These are phyloP conservation scores for Gastracanthus pulcherrimus DNA, from an alignment of 2,888 invertebrate genomes.

Conservation along the genomic window DNA sequence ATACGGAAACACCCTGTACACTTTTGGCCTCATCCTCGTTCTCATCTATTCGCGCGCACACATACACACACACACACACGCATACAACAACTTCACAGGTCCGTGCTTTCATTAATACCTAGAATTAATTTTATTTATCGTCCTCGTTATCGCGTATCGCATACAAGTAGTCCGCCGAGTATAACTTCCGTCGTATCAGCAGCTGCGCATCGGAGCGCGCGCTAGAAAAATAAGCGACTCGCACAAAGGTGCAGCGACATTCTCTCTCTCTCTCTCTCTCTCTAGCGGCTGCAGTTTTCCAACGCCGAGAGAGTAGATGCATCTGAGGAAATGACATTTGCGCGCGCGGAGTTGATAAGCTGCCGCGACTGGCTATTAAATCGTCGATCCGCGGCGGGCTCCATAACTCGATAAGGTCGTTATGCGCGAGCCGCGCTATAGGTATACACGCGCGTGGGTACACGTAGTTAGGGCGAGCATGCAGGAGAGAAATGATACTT, in stretches of 20 bases:
- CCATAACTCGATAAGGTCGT: constrained; percentile 20
- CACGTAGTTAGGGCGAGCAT: neutral
- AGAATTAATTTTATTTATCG: constrained; percentile 39
- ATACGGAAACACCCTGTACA: neutral
- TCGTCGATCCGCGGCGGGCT: constrained; percentile 10
- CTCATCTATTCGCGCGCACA: neutral
- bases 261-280: too few relatives aligned
- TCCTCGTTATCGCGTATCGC: constrained; percentile 23
- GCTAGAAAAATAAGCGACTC: neutral
- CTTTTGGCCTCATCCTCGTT: neutral
- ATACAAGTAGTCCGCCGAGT: neutral
- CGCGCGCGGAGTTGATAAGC: constrained; percentile 31
- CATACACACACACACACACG: neutral
- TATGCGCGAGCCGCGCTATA: neutral
- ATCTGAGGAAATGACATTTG: constrained; percentile 42
- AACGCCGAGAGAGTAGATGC: neutral
- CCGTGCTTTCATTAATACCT: constrained; percentile 27
- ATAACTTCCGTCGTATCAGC: constrained; percentile 12
- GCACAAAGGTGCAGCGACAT: too few relatives aligned
- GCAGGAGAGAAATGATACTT: constrained; percentile 38
- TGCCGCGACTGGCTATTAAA: constrained; percentile 25
- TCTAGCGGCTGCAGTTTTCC: neutral
- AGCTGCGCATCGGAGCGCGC: neutral
- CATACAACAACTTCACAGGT: neutral
- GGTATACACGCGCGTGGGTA: neutral